Evolutionary conservation across 2,113 vertebrate species (phyloP).

Genomic region (Chionis minor): DNA sequence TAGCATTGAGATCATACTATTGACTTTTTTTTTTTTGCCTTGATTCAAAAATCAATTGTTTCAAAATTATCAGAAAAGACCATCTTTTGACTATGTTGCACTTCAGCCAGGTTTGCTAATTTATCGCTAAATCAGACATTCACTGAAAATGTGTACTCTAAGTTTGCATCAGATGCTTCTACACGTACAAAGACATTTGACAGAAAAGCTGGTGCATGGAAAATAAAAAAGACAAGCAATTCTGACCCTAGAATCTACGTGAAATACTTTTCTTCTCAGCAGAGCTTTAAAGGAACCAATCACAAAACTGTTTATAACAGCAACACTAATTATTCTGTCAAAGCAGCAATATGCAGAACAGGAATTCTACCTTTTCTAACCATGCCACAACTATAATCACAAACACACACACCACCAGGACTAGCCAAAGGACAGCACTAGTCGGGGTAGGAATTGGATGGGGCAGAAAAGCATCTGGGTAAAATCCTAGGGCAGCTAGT

Average conservation of each 20-base stretch:
- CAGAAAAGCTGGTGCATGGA: background rate
- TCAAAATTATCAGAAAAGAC: background rate
- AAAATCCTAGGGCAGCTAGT: conserved; percentile 65
- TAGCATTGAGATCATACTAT: background rate
- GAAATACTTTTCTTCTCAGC: background rate
- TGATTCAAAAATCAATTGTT: background rate
- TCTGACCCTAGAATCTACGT: background rate
- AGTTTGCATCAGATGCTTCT: background rate
- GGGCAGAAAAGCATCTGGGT: background rate
- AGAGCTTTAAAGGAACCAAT: background rate
- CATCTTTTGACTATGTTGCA: background rate
- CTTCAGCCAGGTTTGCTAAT: background rate
- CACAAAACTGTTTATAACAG: background rate
- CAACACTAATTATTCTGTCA: background rate
- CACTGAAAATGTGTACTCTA: background rate
- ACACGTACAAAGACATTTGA: background rate
- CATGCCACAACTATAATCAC: conserved; percentile 21
- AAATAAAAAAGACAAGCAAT: background rate
- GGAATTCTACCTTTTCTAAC: background rate
- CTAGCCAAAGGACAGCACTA: background rate
- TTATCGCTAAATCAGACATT: background rate
- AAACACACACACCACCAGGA: background rate
- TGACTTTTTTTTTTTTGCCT: background rate
- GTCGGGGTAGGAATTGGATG: background rate
- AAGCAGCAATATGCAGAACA: background rate